Percentiles rank a stretch among this genome's conserved stretches.
Conservation (phyloP, 2,113 vertebrate species). For the Pseudorectes ferrugineus region DNA sequence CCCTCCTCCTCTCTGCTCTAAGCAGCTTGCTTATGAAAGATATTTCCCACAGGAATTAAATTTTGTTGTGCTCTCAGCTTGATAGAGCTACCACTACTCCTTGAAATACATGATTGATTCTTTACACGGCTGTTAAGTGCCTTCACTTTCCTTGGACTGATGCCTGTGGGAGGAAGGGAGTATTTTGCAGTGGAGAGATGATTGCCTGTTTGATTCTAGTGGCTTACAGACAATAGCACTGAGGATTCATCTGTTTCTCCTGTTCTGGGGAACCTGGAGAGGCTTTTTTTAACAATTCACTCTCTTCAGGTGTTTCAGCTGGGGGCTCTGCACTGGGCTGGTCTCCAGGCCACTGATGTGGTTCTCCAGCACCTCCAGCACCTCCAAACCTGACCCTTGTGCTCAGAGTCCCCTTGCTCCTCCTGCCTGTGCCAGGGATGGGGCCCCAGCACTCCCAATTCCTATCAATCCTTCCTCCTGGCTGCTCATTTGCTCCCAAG, state of each 20-base stretch:
- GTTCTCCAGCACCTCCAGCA: background rate
- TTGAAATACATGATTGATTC: constrained; percentile 68
- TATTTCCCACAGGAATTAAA: constrained; percentile 57
- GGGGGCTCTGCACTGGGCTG: background rate
- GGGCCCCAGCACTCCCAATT: background rate
- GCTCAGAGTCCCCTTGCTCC: rapidly evolving
- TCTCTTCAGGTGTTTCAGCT: background rate
- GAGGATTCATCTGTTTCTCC: constrained; percentile 1
- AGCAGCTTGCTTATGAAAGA: constrained; percentile 43
- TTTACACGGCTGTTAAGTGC: constrained; percentile 59
- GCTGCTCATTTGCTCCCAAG: background rate
- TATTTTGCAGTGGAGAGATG: constrained; percentile 29
- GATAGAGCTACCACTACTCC: constrained; percentile 24
- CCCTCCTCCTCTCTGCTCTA: constrained; percentile 12
- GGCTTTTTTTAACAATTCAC: background rate
- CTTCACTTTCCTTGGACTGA: constrained; percentile 58
- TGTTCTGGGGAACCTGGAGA: background rate
- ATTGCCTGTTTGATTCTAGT: constrained; percentile 53
- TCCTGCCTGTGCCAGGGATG: rapidly evolving
- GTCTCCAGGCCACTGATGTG: background rate
- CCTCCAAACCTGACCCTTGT: background rate
- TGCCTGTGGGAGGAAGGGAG: constrained; percentile 62
- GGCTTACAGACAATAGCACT: constrained; percentile 34
- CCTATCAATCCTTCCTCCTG: background rate
- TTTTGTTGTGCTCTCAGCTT: constrained; percentile 59